Evolutionary conservation across 2,888 invertebrate species (phyloP), one percentile per base, ranked within the genome.

Genomic region (Aleiodes testaceus): DNA sequence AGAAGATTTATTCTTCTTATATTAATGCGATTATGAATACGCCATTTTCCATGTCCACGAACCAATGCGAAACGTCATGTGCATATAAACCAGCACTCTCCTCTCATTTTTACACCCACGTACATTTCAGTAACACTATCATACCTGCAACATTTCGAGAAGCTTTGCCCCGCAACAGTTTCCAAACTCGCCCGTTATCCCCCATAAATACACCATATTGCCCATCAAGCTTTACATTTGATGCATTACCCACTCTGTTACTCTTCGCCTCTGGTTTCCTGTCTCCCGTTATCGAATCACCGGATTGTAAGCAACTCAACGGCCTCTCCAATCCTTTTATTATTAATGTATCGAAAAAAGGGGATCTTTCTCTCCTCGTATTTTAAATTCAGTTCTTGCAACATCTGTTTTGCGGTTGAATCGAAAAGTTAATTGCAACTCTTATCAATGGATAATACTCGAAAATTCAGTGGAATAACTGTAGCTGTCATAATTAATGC

Each of bases 121-220:
- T 12, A 36, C 6, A 42, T 20, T 36, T 30, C 55, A n/a, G 11
- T 36, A 12, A 26, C 55, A 59, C 59, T 59, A 42, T 59, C 36
- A 59, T 59, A 59, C 59, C 59, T 64, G 64, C 2, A 64, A 26
- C 64, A 64, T 64, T 64, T 64, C 9, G 26, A 20, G 47, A n/a
- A 49, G 49, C 49, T 64, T 64, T 64, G 12, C 55, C 36, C 16
- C 26, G n/a, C n/a, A 12, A 14, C 36, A 18, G 59, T 11, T 49
- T 11, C 49, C 49, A 11, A n/a, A n/a, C 49, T 18, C 59, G 18
- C 44, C 45, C 14, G 45, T 63, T 63, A 77, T 77, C 81, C 77
- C 79, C 81, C 81, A 82, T 85, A 84, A 84, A 84, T 85, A 84
- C 81, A 77, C 83, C 82, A 82, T 85, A 85, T 85, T 85, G 84